phyloP scores from a whole-genome alignment of 2,888 invertebrate species.

The Rhamnusium bicolor region DNA sequence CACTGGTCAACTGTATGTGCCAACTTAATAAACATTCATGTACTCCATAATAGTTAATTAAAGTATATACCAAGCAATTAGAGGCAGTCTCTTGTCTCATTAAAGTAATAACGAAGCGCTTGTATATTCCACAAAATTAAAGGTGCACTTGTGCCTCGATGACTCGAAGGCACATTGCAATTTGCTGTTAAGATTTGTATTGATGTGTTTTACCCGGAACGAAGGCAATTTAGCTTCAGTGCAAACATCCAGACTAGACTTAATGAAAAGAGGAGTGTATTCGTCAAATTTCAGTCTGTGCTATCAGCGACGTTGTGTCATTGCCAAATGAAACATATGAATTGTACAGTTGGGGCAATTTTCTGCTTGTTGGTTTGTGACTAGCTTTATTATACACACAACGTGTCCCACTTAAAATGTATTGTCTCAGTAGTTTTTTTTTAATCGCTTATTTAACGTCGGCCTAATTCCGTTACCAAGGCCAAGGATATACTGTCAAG shows the following conservation, averaged over 20 bases:
- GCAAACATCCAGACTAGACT: slow-evolving; percentile 45
- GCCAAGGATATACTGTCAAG: no score
- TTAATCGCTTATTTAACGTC: no score
- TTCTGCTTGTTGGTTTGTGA: background rate
- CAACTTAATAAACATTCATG: background rate
- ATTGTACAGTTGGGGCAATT: background rate
- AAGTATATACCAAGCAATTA: slow-evolving; percentile 16
- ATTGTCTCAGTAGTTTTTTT: no score
- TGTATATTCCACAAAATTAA: slow-evolving; percentile 13
- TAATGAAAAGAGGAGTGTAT: slow-evolving; percentile 42
- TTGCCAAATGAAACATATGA: background rate
- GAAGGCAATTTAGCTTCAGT: slow-evolving; percentile 53
- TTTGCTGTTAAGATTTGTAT: slow-evolving; percentile 47
- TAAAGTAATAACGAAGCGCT: slow-evolving; percentile 18
- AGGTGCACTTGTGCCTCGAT: slow-evolving; percentile 27
- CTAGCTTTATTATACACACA: no score
- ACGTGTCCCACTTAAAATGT: no score
- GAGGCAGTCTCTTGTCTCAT: slow-evolving; percentile 19
- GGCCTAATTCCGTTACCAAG: no score
- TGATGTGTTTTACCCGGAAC: slow-evolving; percentile 55
- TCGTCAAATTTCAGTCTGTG: slow-evolving; percentile 18
- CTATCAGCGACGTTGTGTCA: background rate
- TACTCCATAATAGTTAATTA: slow-evolving; percentile 17
- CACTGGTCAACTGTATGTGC: no score
- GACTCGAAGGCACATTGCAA: slow-evolving; percentile 32